These are phyloP conservation scores for Tapirus terrestris DNA, from an alignment of 2,113 vertebrate genomes.

Conservation along the genomic window DNA sequence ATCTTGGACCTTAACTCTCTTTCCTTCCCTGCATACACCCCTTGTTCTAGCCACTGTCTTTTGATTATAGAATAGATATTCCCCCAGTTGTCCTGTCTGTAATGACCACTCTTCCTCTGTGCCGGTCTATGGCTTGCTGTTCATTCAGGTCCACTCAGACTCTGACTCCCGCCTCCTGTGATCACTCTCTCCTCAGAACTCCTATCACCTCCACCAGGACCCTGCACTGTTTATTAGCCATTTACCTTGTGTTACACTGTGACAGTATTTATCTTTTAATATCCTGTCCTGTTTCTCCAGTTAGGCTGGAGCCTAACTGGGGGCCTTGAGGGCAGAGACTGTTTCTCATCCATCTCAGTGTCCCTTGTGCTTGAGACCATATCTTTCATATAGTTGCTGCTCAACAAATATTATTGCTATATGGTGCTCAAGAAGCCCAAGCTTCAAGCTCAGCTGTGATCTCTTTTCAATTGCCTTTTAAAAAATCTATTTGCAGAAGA, in stretches of 20 bases:
- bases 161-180: background rate
- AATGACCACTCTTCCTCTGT: background rate
- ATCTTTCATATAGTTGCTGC: background rate
- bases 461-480: background rate
- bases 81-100: background rate
- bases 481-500: conserved; percentile 4
- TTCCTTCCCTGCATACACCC: background rate
- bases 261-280: background rate
- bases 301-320: background rate
- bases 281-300: background rate
- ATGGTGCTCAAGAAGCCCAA: background rate
- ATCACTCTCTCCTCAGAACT: background rate
- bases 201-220: background rate
- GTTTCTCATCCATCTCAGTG: background rate
- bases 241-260: background rate
- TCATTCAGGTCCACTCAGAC: background rate
- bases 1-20: background rate
- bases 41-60: background rate
- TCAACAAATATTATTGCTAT: background rate
- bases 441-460: background rate
- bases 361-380: background rate
- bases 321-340: background rate
- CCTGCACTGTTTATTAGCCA: background rate
- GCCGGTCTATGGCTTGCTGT: no score
- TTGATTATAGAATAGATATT: background rate